phyloP scores from a whole-genome alignment of 2,113 vertebrate species.

The Catharus fuscescens region DNA sequence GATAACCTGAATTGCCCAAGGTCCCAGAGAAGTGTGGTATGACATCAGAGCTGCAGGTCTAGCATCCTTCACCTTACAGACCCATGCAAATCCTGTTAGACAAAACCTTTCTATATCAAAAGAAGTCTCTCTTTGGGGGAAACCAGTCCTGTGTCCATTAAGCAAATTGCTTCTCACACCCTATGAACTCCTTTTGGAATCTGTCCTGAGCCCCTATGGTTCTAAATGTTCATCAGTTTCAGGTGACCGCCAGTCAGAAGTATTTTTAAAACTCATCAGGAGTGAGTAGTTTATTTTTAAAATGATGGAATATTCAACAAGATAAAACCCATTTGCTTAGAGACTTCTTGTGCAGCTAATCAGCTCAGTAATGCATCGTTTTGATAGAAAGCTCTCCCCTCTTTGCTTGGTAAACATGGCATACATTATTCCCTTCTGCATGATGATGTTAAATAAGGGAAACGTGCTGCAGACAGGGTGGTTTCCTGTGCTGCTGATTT shows the following conservation, averaged over 20 bases:
- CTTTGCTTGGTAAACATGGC: neutral
- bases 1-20: neutral
- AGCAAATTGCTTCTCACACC: neutral
- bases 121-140: neutral
- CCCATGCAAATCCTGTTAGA: neutral
- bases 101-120: neutral
- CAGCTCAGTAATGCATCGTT: neutral
- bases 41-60: neutral
- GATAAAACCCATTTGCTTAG: neutral
- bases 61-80: neutral
- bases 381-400: neutral
- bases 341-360: neutral
- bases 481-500: neutral
- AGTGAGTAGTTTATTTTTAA: neutral
- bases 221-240: neutral
- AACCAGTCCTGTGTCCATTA: neutral
- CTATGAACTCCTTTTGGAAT: neutral
- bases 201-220: neutral
- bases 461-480: neutral
- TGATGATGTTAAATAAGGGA: neutral
- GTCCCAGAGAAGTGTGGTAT: neutral
- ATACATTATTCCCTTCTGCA: neutral
- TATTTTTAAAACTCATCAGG: neutral
- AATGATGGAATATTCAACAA: neutral
- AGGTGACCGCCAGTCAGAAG: neutral